Evolutionary conservation across 2,113 vertebrate genomes (phyloP).

Genomic region (Charina bottae): DNA sequence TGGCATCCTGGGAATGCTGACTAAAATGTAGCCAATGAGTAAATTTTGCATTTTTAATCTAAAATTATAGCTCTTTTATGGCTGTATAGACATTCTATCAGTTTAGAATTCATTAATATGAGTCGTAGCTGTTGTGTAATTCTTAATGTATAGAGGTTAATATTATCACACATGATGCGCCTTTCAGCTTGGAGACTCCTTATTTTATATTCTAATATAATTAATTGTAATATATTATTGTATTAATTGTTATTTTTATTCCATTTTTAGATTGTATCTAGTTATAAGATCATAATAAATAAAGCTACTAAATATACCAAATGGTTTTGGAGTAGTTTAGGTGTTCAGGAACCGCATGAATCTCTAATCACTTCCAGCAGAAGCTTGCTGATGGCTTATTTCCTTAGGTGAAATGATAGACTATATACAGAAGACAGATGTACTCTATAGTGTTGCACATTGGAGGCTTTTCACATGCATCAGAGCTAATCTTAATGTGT

Average conservation of each 20-base stretch:
- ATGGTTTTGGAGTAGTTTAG: neutral
- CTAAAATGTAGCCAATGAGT: rapidly evolving
- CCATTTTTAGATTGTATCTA: neutral
- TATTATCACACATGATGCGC: too few relatives aligned
- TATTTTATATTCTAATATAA: neutral
- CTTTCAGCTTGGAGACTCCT: neutral
- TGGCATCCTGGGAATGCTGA: neutral
- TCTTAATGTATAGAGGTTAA: neutral
- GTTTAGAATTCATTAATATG: neutral
- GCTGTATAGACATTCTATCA: neutral
- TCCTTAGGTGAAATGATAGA: neutral
- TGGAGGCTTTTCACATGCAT: neutral
- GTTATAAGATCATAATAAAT: neutral
- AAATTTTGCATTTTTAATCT: too few relatives aligned
- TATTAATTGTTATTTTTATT: neutral
- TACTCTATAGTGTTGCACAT: neutral
- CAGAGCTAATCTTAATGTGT: neutral
- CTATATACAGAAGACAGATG: neutral
- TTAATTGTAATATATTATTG: neutral
- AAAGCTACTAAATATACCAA: neutral
- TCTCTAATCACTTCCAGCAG: neutral
- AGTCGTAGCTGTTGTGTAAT: neutral
- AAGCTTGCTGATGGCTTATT: neutral
- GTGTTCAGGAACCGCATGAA: neutral
- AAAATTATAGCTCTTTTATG: neutral